Evolutionary conservation across 2,113 vertebrate species (phyloP).

Genomic region (Microtus ochrogaster): DNA sequence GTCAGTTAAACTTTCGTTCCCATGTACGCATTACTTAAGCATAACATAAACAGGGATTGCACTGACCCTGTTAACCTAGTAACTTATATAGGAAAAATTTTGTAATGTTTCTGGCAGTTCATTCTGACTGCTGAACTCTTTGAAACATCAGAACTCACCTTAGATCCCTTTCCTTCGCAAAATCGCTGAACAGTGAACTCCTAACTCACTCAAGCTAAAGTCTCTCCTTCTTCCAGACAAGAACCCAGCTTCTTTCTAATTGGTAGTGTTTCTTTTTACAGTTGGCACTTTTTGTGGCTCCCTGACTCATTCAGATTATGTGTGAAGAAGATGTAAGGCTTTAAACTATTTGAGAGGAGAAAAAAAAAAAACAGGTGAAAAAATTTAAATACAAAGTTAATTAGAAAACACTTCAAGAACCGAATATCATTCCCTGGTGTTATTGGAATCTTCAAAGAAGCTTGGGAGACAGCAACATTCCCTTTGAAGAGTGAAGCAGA

Average conservation of each 20-base stretch:
- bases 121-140: not conserved
- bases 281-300: not conserved
- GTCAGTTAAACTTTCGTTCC: not conserved
- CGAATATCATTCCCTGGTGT: not conserved
- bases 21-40: not conserved
- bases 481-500: slow-evolving; percentile 36
- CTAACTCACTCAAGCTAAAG: not conserved
- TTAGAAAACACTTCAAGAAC: slow-evolving; percentile 52
- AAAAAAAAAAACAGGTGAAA: slow-evolving; percentile 11
- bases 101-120: not conserved
- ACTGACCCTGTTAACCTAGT: not conserved
- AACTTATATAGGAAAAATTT: not conserved
- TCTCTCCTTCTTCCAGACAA: not conserved
- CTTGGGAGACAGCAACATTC: slow-evolving; percentile 8
- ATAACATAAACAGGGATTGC: not conserved
- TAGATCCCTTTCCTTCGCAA: not conserved
- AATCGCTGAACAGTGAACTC: not conserved
- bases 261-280: slow-evolving; percentile 16
- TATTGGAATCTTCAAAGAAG: slow-evolving; percentile 55
- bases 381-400: slow-evolving; percentile 63
- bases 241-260: not conserved
- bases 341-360: not conserved
- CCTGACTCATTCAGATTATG: not conserved
- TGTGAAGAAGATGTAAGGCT: slow-evolving; percentile 41
- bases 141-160: not conserved